Base-by-base conservation (phyloP, 1,140 invertebrate species). In the Globodera ellingtonae region DNA sequence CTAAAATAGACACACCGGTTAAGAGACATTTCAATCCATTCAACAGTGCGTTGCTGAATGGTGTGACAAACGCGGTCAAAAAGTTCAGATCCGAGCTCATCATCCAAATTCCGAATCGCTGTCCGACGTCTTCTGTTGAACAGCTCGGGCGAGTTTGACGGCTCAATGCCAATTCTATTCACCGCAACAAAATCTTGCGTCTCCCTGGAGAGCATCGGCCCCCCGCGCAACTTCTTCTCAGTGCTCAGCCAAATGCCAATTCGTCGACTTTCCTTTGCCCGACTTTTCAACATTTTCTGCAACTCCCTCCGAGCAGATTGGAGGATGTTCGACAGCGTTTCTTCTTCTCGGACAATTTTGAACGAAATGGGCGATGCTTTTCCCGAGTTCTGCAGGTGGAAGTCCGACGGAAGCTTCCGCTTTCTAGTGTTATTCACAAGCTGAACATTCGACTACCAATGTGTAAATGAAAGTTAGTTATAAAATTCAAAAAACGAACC, bases 21-120 rank as follows among this genome's bases (percentile, higher is more conserved):
- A 3, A 83, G 24, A 6, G 84, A 70, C 46, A 75, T 77, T 35
- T 56, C 21, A 47, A 78, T 59, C 82, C 82, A 83, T 56, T 72
- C 69, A 10, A 69, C 50, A 4, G 67, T 6, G 48, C 69, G 52
- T 46, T 77, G 75, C 6, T 15, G 9, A 47, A 77, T 50, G 15
- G 7, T 62, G 18, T 77, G 50, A 44, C 65, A 62, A 15, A 50
- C 48, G 18, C 6, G n/a, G n/a, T 77, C 75, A 69, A 77, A 67
- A 35, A 77, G 18, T 44, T 15, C 62, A 59, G 35, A 6, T 44
- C 13, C 3, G 10, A 74, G 13, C 46, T 62, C 6, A 44, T 15
- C 59, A 8, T 62, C 21, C 62, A 62, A 10, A 59, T 69, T 76
- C 8, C 8, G 10, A 6, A 35, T 69, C 18, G 62, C 65, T 21